These are phyloP conservation scores for Carassius carassius DNA, from an alignment of 2,113 vertebrate species.

Conservation along the genomic window DNA sequence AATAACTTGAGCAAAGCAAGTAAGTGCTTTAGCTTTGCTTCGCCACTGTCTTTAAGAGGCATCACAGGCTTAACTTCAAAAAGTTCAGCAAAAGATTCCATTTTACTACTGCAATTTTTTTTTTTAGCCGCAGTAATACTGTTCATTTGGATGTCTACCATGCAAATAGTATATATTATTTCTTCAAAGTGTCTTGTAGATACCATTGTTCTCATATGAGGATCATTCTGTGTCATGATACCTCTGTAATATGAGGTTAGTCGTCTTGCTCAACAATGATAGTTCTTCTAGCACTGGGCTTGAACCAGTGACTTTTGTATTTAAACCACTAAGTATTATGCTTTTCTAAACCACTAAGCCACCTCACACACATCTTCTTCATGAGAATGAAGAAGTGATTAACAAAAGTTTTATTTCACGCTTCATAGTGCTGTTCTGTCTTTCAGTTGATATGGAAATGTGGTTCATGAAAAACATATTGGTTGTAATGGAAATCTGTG, in stretches of 20 bases:
- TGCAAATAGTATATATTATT: neutral
- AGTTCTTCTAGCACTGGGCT: neutral
- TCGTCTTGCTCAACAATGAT: neutral
- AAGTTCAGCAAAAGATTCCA: too few species aligned
- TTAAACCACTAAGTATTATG: neutral
- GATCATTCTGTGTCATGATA: too few species aligned
- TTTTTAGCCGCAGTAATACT: neutral
- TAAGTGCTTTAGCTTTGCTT: neutral
- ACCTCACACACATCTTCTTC: neutral
- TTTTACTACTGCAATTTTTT: too few species aligned
- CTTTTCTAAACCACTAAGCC: neutral
- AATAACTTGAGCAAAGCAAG: constrained; percentile 6
- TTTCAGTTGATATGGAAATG: constrained; percentile 21
- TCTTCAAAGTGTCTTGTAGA: neutral
- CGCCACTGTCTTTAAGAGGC: neutral
- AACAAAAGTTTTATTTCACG: neutral
- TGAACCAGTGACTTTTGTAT: neutral
- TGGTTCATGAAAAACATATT: neutral
- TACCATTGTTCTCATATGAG: too few species aligned
- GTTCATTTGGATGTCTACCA: neutral
- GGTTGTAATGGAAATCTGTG: neutral
- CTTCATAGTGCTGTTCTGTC: neutral
- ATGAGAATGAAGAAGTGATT: too few species aligned
- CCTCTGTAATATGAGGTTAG: neutral
- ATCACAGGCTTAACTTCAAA: neutral